Evolutionary conservation across 2,888 invertebrate species (phyloP).

Genomic region (Ephialtes manifestator): DNA sequence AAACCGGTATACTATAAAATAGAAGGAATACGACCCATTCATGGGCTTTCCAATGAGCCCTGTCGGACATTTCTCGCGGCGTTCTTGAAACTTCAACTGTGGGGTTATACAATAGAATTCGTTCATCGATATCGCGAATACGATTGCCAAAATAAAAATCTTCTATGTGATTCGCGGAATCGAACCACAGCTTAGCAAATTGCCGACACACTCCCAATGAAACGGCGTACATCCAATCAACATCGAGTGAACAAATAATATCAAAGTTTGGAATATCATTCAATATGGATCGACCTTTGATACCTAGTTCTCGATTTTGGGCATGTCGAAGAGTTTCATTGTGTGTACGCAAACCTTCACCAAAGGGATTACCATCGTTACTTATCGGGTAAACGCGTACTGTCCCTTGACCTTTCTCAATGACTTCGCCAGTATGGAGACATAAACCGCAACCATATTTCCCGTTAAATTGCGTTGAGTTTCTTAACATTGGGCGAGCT

Average conservation of each 20-base stretch:
- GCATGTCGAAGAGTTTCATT: constrained; percentile 34
- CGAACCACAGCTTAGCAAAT: constrained; percentile 50
- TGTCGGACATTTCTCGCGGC: constrained; percentile 44
- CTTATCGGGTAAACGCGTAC: constrained; percentile 53
- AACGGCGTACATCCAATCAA: constrained; percentile 53
- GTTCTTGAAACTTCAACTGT: constrained; percentile 58
- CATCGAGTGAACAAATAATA: constrained; percentile 36
- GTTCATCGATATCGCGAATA: constrained; percentile 25
- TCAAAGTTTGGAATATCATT: constrained; percentile 36
- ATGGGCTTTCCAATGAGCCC: constrained; percentile 60
- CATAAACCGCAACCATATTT: too few species aligned
- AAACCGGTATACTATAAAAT: constrained; percentile 48
- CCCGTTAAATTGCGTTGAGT: too few species aligned
- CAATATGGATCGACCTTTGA: constrained; percentile 45
- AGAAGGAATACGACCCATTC: constrained; percentile 56
- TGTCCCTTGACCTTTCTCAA: constrained; percentile 38
- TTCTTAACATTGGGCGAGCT: constrained; percentile 5
- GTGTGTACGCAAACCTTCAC: constrained; percentile 52
- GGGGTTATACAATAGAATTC: constrained; percentile 34
- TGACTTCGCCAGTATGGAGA: too few species aligned
- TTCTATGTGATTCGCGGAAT: constrained; percentile 17
- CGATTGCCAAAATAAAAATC: constrained; percentile 46
- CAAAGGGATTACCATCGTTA: constrained; percentile 46
- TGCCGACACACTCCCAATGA: constrained; percentile 43
- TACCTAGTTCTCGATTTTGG: constrained; percentile 15